A percentile compares a stretch with the other conserved stretches of the same genome.
Evolutionary conservation across 2,113 vertebrate species (phyloP).

Genomic region (Archocentrus centrarchus): DNA sequence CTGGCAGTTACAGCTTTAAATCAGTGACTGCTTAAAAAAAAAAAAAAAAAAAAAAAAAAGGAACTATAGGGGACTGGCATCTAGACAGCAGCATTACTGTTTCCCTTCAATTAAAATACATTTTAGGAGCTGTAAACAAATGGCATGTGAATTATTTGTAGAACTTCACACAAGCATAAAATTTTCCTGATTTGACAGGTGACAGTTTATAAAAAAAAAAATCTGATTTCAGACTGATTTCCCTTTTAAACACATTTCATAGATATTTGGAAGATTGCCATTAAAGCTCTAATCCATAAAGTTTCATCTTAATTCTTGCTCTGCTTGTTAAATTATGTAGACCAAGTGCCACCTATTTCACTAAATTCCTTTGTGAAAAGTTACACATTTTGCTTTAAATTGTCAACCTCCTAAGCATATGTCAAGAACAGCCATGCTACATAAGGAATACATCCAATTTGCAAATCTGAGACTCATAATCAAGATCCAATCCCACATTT

Average conservation of each 20-base stretch:
- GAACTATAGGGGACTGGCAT: background rate
- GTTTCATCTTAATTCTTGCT: background rate
- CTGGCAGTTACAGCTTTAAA: conserved; percentile 33
- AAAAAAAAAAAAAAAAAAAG: background rate
- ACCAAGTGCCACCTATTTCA: background rate
- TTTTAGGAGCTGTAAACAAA: background rate
- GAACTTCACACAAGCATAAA: background rate
- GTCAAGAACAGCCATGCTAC: background rate
- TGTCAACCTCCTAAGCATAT: background rate
- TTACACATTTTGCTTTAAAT: background rate
- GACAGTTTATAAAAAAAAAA: background rate
- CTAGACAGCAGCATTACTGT: background rate
- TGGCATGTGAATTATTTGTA: background rate
- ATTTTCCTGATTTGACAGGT: background rate
- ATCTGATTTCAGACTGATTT: background rate
- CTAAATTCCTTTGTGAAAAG: background rate
- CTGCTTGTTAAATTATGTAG: background rate
- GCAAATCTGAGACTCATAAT: background rate
- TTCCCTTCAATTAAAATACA: background rate
- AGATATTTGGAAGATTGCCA: background rate
- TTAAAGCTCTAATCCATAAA: background rate
- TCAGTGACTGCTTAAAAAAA: background rate
- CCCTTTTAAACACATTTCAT: background rate
- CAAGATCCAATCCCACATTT: background rate
- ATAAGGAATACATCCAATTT: no score